Base-by-base conservation (phyloP, 2,113 vertebrate species). In the Brachypteracias leptosomus region DNA sequence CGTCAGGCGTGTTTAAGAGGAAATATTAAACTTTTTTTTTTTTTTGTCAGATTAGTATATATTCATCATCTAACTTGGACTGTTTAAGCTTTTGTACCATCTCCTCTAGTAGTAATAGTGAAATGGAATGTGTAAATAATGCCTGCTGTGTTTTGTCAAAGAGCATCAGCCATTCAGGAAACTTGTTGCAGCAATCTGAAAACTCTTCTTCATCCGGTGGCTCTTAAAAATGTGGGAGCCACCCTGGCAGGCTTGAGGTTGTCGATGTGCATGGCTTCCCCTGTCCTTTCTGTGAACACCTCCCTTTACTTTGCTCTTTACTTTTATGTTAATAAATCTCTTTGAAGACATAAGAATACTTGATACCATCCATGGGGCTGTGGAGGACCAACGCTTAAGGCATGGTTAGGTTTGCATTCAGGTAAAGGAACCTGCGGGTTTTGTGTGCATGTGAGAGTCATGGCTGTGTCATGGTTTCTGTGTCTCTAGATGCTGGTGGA, bases 211-310 rank as follows among this genome's bases (percentile, higher is more conserved):
- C 16, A 2, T 46, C 66, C 33, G 8, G 6, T 13, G 61, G n/a
- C n/a, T n/a, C n/a, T 47, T 46, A 24, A 12, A 42, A 40, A 20
- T 0, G 10, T 8, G 7, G 38, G 35, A 33, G 57, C 87, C 8
- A 3, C 35, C 54, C n/a, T 8, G 4, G 15, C 8, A 33, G 40
- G 6, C 28, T 12, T 1, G 1, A 47, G 22, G 21, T 26, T 8
- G 25, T 51, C 1, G n/a, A 12, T 11, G 16, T 7, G 18, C 1
- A 0, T 3, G 19, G 35, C 81, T 84, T 36, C 17, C 25, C 21
- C n/a, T 22, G 0, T 1, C 0, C 25, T 25, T 73, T 4, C 57
- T 22, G 28, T 3, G 6, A 70, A 33, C 22, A 12, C 28, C 22
- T 55, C 17, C 36, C 35, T 13, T 24, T 1, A 1, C n/a, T 42